These are phyloP conservation scores for Phymastichus coffea DNA, from an alignment of 1,140 invertebrate species.

Conservation along the genomic window DNA sequence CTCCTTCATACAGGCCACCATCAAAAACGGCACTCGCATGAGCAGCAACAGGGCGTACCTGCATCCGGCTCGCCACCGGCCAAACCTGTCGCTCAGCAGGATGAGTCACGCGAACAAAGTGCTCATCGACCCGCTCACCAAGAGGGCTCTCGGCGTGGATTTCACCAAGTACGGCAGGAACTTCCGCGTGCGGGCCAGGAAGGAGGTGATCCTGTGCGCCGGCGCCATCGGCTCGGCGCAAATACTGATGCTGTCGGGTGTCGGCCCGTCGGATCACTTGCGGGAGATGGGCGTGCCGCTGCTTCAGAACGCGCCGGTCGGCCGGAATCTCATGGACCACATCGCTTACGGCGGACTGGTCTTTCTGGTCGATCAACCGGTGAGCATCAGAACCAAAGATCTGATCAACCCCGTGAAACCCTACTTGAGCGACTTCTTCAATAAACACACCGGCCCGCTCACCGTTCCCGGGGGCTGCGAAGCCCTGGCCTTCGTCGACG, in stretches of 20 bases:
- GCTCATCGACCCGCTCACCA: constrained; percentile 70
- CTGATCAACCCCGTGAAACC: constrained; percentile 34
- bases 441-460: constrained; percentile 68
- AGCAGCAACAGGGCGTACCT: constrained; percentile 75
- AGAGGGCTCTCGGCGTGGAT: constrained; percentile 66
- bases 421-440: constrained; percentile 54
- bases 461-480: constrained; percentile 82
- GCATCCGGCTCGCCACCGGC: constrained; percentile 62
- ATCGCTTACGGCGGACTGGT: constrained; percentile 69
- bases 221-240: constrained; percentile 76
- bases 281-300: constrained; percentile 61
- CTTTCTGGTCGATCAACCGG: constrained; percentile 63
- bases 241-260: constrained; percentile 78
- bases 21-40: constrained; percentile 69
- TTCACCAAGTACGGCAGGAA: constrained; percentile 58
- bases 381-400: constrained; percentile 30
- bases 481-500: constrained; percentile 73
- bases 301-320: constrained; percentile 70
- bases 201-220: constrained; percentile 74
- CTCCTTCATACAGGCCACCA: constrained; percentile 66
- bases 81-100: constrained; percentile 68
- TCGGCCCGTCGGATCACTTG: constrained; percentile 76
- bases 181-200: constrained; percentile 62
- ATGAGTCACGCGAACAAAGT: constrained; percentile 68
- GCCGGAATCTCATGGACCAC: constrained; percentile 79